A percentile compares a stretch with the other conserved stretches of the same genome.
These are phyloP conservation scores for Cylloceria caligata DNA, from an alignment of 2,888 invertebrate genomes.

Conservation along the genomic window DNA sequence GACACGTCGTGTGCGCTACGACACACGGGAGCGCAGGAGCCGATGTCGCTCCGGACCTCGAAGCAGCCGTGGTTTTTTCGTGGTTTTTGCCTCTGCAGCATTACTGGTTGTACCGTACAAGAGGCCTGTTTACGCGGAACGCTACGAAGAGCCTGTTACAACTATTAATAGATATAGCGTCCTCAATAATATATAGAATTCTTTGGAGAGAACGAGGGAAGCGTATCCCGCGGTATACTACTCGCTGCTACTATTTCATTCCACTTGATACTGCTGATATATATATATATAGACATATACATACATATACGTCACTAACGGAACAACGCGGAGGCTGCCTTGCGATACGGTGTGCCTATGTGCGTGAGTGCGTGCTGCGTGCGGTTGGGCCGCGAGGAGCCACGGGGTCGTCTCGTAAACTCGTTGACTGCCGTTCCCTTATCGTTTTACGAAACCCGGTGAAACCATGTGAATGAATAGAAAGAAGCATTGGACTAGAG, in stretches of 20 bases:
- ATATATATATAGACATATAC: too few relatives aligned
- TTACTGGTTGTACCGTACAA: not conserved
- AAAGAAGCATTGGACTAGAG: constrained; percentile 6
- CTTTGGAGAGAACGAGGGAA: constrained; percentile 17
- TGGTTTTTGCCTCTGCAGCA: not conserved
- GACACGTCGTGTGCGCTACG: constrained; percentile 49
- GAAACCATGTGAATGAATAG: constrained; percentile 61
- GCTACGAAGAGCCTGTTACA: not conserved
- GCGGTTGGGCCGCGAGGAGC: constrained; percentile 19
- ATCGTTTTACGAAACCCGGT: constrained; percentile 57
- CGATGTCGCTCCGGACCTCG: too few relatives aligned
- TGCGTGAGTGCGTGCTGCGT: constrained; percentile 20
- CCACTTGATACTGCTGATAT: too few relatives aligned
- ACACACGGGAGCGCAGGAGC: constrained; percentile 19
- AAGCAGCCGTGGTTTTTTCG: not conserved
- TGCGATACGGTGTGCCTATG: constrained; percentile 14
- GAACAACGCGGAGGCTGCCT: constrained; percentile 59
- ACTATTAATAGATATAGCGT: constrained; percentile 49
- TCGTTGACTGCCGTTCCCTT: constrained; percentile 44
- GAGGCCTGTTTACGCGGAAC: not conserved
- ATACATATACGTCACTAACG: constrained; percentile 10
- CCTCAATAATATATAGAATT: constrained; percentile 39
- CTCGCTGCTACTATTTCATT: not conserved
- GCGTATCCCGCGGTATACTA: constrained; percentile 14
- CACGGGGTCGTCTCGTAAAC: constrained; percentile 55